These are phyloP conservation scores for Uloborus plumipes DNA, from an alignment of 2,888 invertebrate genomes.

Conservation along the genomic window DNA sequence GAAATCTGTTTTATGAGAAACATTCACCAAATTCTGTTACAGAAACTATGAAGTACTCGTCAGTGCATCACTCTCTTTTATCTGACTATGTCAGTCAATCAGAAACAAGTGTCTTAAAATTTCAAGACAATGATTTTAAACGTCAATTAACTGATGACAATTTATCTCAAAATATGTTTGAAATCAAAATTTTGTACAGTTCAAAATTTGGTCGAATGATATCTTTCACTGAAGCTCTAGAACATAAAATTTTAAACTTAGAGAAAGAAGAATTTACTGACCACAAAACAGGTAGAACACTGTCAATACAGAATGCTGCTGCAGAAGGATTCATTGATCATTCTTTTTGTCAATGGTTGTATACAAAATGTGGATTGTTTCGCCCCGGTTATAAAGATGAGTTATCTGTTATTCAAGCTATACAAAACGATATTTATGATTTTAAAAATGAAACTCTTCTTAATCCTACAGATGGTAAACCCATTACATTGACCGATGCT, in stretches of 20 bases:
- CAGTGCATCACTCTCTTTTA: not conserved
- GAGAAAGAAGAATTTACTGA: slow-evolving; percentile 79
- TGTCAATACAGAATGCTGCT: slow-evolving; percentile 70
- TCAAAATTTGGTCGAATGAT: slow-evolving; percentile 77
- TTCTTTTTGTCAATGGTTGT: slow-evolving; percentile 77
- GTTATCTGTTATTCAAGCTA: slow-evolving; percentile 80
- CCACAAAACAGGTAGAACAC: slow-evolving; percentile 73
- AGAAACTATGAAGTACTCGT: not conserved
- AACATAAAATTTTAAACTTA: slow-evolving; percentile 78
- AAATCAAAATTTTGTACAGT: slow-evolving; percentile 78
- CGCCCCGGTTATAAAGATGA: slow-evolving; percentile 78
- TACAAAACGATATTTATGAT: slow-evolving; percentile 82
- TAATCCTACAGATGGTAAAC: slow-evolving; percentile 83
- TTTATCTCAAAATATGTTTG: slow-evolving; percentile 10
- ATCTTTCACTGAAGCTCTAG: slow-evolving; percentile 84
- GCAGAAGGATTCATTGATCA: slow-evolving; percentile 82
- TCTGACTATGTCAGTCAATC: too few species aligned
- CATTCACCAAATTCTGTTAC: slow-evolving; percentile 28
- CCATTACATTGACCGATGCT: slow-evolving; percentile 75
- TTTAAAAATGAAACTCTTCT: slow-evolving; percentile 74
- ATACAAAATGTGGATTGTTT: slow-evolving; percentile 84
- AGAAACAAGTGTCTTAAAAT: not conserved
- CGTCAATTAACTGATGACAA: not conserved
- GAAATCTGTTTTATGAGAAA: too few species aligned
- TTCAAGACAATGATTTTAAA: not conserved